phyloP scores from a whole-genome alignment of 2,797 vertebrate species.

The Danio choprae region DNA sequence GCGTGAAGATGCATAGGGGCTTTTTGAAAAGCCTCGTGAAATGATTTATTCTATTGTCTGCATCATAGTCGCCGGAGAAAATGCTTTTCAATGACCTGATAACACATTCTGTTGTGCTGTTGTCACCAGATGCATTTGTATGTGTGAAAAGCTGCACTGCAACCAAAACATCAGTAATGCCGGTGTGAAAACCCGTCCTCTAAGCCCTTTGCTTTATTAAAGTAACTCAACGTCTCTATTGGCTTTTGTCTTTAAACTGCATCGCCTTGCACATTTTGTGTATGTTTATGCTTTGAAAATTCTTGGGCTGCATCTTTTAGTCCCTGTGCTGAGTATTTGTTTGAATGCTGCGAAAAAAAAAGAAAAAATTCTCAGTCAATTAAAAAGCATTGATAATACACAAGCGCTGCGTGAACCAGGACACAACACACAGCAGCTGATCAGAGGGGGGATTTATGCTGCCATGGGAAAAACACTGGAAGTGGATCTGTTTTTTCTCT shows the following conservation, averaged over 20 bases:
- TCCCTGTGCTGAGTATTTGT: conserved; percentile 68
- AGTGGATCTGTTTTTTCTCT: conserved; percentile 69
- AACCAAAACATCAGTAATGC: conserved; percentile 57
- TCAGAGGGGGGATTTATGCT: conserved; percentile 73
- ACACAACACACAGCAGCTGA: conserved; percentile 66
- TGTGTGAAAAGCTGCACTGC: conserved; percentile 57
- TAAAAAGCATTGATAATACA: conserved; percentile 75
- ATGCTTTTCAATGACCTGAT: conserved; percentile 56
- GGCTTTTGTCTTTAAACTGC: conserved; percentile 53
- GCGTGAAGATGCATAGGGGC: conserved; percentile 14
- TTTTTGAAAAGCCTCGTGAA: conserved; percentile 32
- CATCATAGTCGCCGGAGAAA: conserved; percentile 44
- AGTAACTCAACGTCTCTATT: conserved; percentile 46
- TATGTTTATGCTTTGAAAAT: conserved; percentile 53
- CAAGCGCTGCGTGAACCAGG: conserved; percentile 65
- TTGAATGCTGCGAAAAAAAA: conserved; percentile 62
- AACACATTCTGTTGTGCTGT: conserved; percentile 51
- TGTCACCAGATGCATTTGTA: conserved; percentile 55
- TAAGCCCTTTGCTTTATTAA: conserved; percentile 62
- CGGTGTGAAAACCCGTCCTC: conserved; percentile 53
- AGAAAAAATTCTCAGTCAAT: conserved; percentile 71
- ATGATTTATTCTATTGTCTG: conserved; percentile 27
- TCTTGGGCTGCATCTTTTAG: conserved; percentile 64
- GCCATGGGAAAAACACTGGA: conserved; percentile 73
- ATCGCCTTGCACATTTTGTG: conserved; percentile 54